Percentiles rank a stretch among this genome's conserved stretches.
Evolutionary conservation across 2,113 vertebrate species (phyloP).

Genomic region (Nibea albiflora): DNA sequence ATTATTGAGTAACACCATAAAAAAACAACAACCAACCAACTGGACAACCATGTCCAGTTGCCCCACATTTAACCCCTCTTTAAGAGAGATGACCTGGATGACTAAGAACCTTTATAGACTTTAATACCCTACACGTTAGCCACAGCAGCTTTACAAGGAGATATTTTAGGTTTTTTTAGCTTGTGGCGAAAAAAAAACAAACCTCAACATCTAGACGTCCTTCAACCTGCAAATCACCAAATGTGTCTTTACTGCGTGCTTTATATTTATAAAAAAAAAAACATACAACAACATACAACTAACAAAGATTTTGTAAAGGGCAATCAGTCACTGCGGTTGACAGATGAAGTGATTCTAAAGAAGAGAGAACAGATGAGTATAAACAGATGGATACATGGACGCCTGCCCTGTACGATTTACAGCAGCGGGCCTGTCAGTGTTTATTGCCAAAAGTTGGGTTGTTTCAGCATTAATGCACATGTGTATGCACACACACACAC

Average conservation of each 20-base stretch:
- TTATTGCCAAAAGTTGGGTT: conserved; percentile 45
- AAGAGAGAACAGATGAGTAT: conserved; percentile 49
- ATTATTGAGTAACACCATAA: too few relatives aligned
- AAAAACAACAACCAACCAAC: too few relatives aligned
- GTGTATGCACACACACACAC: conserved; percentile 13
- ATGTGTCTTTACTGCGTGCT: neutral
- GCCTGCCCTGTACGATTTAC: conserved; percentile 48
- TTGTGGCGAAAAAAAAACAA: neutral
- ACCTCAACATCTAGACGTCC: neutral
- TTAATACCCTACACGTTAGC: neutral
- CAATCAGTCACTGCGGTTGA: conserved; percentile 7
- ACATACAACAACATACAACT: neutral
- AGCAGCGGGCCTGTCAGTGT: conserved; percentile 28
- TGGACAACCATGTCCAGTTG: too few relatives aligned
- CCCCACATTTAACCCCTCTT: too few relatives aligned
- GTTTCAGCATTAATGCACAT: conserved; percentile 40
- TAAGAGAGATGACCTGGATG: too few relatives aligned
- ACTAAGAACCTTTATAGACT: too few relatives aligned
- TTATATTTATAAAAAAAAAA: neutral
- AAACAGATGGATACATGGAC: conserved; percentile 57
- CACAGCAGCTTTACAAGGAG: neutral
- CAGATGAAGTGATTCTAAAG: conserved; percentile 41
- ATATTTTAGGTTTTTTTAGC: neutral
- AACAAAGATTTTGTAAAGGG: conserved; percentile 3
- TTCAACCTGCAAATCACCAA: conserved; percentile 41